phyloP scores from a whole-genome alignment of 2,888 invertebrate genomes.

The Autographa gamma region DNA sequence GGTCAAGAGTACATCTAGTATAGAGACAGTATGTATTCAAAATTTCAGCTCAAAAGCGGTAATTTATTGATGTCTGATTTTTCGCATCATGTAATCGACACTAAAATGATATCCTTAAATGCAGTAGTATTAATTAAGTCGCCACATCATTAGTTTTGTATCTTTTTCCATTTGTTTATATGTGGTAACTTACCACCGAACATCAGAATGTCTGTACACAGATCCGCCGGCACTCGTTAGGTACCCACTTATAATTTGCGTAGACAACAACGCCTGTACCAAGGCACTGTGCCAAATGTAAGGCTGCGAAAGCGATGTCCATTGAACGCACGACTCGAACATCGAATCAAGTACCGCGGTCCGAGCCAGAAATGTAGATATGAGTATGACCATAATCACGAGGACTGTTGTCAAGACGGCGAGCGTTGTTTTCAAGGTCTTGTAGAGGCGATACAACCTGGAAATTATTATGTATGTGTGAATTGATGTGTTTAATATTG shows the following conservation, averaged over 20 bases:
- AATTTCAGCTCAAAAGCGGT: no score
- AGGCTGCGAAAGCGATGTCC: constrained; percentile 77
- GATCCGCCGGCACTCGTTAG: constrained; percentile 90
- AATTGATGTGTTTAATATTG: neutral
- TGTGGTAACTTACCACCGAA: constrained; percentile 91
- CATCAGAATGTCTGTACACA: constrained; percentile 90
- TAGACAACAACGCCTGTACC: constrained; percentile 90
- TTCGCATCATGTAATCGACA: no score
- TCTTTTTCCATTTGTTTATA: no score
- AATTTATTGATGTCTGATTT: no score
- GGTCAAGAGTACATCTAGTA: no score
- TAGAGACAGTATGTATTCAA: no score
- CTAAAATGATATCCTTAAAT: no score
- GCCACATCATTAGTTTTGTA: no score
- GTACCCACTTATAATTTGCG: constrained; percentile 90
- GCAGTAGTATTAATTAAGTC: no score
- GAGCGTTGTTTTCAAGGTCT: constrained; percentile 84
- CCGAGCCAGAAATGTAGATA: constrained; percentile 79
- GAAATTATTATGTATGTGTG: constrained; percentile 42
- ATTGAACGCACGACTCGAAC: constrained; percentile 81
- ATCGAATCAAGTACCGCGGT: constrained; percentile 70
- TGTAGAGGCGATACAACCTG: constrained; percentile 86
- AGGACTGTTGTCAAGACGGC: constrained; percentile 75
- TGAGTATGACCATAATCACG: constrained; percentile 74
- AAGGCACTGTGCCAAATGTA: constrained; percentile 90